These are phyloP conservation scores for Toxotes chatareus DNA, from an alignment of 2,113 vertebrate genomes.

Conservation along the genomic window DNA sequence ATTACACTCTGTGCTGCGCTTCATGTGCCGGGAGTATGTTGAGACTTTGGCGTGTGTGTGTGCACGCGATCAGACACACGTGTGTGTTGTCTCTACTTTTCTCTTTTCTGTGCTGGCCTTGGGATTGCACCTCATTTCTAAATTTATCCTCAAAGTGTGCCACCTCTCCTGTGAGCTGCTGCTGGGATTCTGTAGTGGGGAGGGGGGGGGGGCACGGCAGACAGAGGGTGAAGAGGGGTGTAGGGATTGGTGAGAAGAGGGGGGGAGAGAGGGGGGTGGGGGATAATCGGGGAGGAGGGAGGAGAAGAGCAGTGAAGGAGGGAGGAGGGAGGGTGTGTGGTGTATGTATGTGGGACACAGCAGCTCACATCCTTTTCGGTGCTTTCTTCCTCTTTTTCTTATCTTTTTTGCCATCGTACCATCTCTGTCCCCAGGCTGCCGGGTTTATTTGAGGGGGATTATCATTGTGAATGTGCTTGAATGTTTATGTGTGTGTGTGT, in stretches of 20 bases:
- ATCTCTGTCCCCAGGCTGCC: constrained; percentile 64
- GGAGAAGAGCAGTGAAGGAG: constrained; percentile 41
- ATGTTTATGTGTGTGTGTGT: constrained; percentile 24
- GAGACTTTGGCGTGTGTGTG: constrained; percentile 7
- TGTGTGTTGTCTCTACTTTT: constrained; percentile 61
- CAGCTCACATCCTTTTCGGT: constrained; percentile 71
- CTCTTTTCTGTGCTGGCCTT: constrained; percentile 74
- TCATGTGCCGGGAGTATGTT: constrained; percentile 26
- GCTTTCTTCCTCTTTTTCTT: constrained; percentile 80
- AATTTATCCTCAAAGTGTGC: constrained; percentile 92
- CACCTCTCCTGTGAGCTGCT: constrained; percentile 94
- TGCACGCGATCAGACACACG: constrained; percentile 50
- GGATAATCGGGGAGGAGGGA: constrained; percentile 66
- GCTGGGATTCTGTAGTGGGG: constrained; percentile 83
- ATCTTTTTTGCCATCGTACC: constrained; percentile 84
- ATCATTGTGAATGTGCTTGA: constrained; percentile 39
- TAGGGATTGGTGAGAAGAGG: constrained; percentile 51
- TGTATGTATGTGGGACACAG: constrained; percentile 84
- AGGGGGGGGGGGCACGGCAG: not conserved
- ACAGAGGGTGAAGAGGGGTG: constrained; percentile 42
- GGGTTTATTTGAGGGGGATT: constrained; percentile 64
- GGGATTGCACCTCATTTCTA: constrained; percentile 88
- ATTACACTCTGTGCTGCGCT: not conserved
- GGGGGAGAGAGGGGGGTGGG: constrained; percentile 20
- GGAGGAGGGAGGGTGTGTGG: constrained; percentile 3